Evolutionary conservation across 2,113 vertebrate genomes (phyloP).

Genomic region (Labeo catla): DNA sequence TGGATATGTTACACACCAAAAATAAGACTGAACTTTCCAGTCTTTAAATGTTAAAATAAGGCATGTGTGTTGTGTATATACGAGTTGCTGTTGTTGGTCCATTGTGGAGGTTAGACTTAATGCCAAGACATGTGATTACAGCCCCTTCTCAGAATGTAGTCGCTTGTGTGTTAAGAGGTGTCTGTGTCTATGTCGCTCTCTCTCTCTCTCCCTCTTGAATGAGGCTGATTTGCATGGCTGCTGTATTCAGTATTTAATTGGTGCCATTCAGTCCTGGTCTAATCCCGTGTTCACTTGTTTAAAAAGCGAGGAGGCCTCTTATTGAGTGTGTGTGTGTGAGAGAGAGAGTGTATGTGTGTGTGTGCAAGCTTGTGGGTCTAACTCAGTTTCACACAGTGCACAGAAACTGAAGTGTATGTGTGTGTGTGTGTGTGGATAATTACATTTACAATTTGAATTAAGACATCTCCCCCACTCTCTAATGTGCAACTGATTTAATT

Average conservation of each 20-base stretch:
- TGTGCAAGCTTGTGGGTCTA: conserved; percentile 23
- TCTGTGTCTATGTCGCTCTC: conserved; percentile 31
- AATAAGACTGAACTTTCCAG: conserved; percentile 7
- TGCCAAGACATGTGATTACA: conserved; percentile 61
- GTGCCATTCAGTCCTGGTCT: conserved; percentile 59
- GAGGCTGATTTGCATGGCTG: conserved; percentile 59
- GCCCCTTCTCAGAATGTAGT: conserved; percentile 52
- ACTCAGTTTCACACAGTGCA: conserved; percentile 36
- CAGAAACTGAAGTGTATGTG: conserved; percentile 16
- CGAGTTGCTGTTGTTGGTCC: not conserved
- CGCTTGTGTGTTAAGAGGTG: conserved; percentile 45
- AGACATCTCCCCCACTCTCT: conserved; percentile 25
- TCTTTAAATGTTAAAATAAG: conserved; percentile 7
- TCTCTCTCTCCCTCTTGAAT: conserved; percentile 43
- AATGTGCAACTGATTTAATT: conserved; percentile 8
- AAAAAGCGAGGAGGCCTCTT: conserved; percentile 31
- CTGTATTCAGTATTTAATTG: conserved; percentile 62
- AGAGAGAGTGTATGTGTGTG: conserved; percentile 24
- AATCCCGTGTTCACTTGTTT: conserved; percentile 60
- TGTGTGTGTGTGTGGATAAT: conserved; percentile 38
- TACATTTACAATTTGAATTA: conserved; percentile 35
- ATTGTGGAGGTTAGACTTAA: conserved; percentile 52
- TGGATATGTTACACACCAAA: conserved; percentile 1
- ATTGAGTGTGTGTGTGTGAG: conserved; percentile 20
- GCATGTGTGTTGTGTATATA: conserved; percentile 3